phyloP scores from a whole-genome alignment of 2,888 invertebrate species.

The Xestia xanthographa region DNA sequence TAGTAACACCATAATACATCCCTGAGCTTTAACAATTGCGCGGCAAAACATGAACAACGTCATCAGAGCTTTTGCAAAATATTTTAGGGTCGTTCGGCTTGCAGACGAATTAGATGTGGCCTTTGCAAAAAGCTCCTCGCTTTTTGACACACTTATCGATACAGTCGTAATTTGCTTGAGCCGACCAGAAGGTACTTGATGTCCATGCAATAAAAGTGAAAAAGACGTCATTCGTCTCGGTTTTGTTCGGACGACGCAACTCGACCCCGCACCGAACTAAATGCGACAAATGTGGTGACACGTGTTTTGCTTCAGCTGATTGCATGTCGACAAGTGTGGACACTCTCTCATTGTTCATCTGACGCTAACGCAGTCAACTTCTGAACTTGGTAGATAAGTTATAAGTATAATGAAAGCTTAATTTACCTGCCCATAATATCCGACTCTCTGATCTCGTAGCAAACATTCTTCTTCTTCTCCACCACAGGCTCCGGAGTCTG shows the following conservation, averaged over 20 bases:
- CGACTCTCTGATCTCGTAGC: constrained; percentile 91
- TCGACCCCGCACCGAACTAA: neutral
- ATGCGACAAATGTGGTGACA: neutral
- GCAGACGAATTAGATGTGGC: neutral
- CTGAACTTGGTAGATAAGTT: neutral
- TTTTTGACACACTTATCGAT: too few species aligned
- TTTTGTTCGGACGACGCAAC: neutral
- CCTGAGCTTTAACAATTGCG: constrained; percentile 30
- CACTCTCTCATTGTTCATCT: neutral
- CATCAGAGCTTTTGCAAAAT: constrained; percentile 36
- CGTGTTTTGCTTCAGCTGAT: neutral
- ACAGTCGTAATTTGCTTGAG: neutral
- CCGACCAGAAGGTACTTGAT: neutral
- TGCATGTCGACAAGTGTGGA: neutral
- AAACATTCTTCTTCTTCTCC: constrained; percentile 88
- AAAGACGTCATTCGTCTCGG: neutral
- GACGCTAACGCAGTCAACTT: neutral
- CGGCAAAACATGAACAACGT: constrained; percentile 39
- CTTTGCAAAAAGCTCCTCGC: neutral
- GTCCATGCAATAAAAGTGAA: neutral
- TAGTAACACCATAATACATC: constrained; percentile 48
- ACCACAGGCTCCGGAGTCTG: constrained; percentile 84
- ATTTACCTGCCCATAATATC: constrained; percentile 91
- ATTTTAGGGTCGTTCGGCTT: constrained; percentile 23
- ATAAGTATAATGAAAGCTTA: neutral